These are phyloP conservation scores for Phaethornis superciliosus DNA, from an alignment of 2,113 vertebrate genomes.

Conservation along the genomic window DNA sequence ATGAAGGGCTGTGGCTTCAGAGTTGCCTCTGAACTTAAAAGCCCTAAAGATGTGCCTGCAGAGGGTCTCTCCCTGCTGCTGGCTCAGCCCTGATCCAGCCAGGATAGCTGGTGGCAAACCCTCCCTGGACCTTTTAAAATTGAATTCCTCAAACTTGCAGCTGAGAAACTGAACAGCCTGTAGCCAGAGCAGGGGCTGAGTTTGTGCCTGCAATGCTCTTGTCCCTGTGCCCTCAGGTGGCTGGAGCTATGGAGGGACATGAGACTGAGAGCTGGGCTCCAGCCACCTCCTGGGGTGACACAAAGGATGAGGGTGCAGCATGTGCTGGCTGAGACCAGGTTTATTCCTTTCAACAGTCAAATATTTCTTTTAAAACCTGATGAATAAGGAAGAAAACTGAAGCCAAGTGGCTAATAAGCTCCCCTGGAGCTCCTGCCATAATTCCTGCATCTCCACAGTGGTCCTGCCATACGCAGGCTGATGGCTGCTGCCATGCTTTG, in stretches of 20 bases:
- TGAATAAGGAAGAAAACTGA: neutral
- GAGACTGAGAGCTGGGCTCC: too few relatives aligned
- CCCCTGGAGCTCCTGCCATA: neutral
- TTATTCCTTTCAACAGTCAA: neutral
- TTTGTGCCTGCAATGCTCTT: neutral
- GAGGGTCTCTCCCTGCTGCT: too few relatives aligned
- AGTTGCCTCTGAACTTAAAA: neutral
- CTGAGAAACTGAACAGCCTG: neutral
- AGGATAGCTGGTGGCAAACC: neutral
- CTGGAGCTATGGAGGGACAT: rapidly evolving
- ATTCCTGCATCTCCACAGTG: neutral
- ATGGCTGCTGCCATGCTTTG: neutral
- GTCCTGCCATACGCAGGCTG: neutral
- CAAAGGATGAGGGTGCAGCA: too few relatives aligned
- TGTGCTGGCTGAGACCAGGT: too few relatives aligned
- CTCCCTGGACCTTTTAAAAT: neutral
- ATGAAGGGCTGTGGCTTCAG: neutral
- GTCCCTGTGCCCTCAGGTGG: neutral
- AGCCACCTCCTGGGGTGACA: too few relatives aligned
- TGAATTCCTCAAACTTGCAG: too few relatives aligned
- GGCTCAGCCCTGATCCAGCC: neutral
- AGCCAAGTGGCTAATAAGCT: too few relatives aligned
- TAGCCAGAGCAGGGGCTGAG: rapidly evolving
- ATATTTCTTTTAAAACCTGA: too few relatives aligned
- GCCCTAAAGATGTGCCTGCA: too few relatives aligned